Evolutionary conservation across 2,113 vertebrate genomes (phyloP), one percentile per base, ranked within the genome.

Genomic region (Oriolus oriolus): DNA sequence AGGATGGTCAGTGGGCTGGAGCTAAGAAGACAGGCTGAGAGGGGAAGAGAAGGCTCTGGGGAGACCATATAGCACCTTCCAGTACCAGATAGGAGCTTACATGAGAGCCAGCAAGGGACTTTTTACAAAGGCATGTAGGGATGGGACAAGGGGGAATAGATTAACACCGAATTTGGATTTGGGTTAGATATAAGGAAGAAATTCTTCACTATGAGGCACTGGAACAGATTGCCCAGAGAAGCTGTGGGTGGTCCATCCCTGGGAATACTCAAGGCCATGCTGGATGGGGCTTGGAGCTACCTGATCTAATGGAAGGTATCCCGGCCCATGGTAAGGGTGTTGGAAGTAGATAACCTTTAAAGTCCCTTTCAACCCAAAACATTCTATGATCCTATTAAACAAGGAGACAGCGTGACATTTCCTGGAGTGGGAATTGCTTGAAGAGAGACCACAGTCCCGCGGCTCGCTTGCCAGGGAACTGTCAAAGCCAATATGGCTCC

Each of bases 31-130:
- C 37, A 81, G 52, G 37, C 10, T 81, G 52, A 59, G 27, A 37
- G 22, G 28, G 45, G 27, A 81, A 16, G 50, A 50, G 14, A 65
- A 66, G 27, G 60, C 33, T 52, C 18, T 0, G 0, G 44, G 37
- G 35, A 59, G 27, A 74, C 27, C 52, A 11, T 9, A 4, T 2
- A 59, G 33, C 37, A 52, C 15, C 22, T 44, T 66, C 68, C 44
- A 66, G 37, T 6, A 24, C 33, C 0, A 0, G 61, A 16, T 11
- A 69, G 37, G 18, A 15, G 22, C 17, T 59, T 44, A 27, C 1
- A 1, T 37, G 2, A 77, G 15, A n/a, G 64, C 27, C 4, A 2
- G 47, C 50, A 73, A 23, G 26, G 30, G 49, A 49, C 57, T 16
- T 64, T 17, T 19, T 19, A 49, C 42, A 56, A 33, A 26, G 11